phyloP scores from a whole-genome alignment of 2,113 vertebrate species.

The Paradoxurus hermaphroditus region DNA sequence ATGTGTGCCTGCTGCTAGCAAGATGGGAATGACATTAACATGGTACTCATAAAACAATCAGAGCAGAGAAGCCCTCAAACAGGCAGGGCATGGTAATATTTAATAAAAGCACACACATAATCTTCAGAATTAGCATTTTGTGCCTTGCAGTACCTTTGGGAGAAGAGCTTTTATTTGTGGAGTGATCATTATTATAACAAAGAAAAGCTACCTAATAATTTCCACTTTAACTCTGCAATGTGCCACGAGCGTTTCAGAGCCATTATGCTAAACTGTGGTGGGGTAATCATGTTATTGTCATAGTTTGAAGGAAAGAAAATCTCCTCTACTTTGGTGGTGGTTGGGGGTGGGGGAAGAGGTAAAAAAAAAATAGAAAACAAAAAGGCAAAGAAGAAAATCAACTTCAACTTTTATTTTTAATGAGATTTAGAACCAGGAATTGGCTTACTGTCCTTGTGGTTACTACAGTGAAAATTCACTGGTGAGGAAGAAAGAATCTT shows the following conservation, averaged over 20 bases:
- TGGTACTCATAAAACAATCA: slow-evolving; percentile 99
- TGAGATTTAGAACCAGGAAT: slow-evolving; percentile 13
- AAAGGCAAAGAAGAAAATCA: background rate
- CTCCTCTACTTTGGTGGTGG: slow-evolving; percentile 80
- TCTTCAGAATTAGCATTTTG: slow-evolving; percentile 99
- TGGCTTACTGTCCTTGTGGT: background rate
- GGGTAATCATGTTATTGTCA: slow-evolving; percentile 90
- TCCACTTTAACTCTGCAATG: slow-evolving; percentile 89
- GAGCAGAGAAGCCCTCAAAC: slow-evolving; percentile 91
- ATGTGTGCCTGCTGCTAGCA: slow-evolving; percentile 91
- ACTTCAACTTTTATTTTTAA: slow-evolving; percentile 66
- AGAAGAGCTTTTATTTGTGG: slow-evolving; percentile 92
- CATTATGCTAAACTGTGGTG: slow-evolving; percentile 90
- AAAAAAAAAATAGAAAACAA: slow-evolving; percentile 36
- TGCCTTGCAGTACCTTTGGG: slow-evolving; percentile 91
- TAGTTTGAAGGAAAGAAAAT: slow-evolving; percentile 86
- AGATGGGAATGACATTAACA: slow-evolving; percentile 99
- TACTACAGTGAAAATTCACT: background rate
- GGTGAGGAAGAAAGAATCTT: slow-evolving; percentile 4
- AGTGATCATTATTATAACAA: slow-evolving; percentile 92
- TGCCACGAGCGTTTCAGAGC: slow-evolving; percentile 88
- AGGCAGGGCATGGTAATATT: slow-evolving; percentile 97
- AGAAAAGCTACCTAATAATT: slow-evolving; percentile 91
- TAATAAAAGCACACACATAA: slow-evolving; percentile 98
- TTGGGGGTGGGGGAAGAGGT: slow-evolving; percentile 47